Base-by-base conservation (phyloP, 2,888 invertebrate species). In the Cerceris rybyensis region DNA sequence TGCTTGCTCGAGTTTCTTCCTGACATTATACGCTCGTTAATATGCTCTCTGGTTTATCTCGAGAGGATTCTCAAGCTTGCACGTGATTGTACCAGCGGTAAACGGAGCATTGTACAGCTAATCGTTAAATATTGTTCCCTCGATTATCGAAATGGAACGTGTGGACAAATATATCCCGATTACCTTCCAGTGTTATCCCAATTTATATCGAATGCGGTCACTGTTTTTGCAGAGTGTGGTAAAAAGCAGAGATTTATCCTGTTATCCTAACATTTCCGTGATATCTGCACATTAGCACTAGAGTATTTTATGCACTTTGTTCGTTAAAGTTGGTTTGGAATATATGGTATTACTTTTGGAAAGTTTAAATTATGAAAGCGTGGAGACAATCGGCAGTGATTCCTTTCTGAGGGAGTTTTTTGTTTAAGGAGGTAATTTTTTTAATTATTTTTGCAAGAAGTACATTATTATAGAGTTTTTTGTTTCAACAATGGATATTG, bases 11-110 rank as follows among this genome's bases (percentile, higher is more conserved):
- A 9, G 52, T 67, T 81, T 80, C 73, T 80, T 75, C 69, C 65
- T 66, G 71, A 81, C 70, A 63, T 81, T 80, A 75, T 80, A 78
- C 77, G 75, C 80, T 58, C 73, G 68, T 76, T 75, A 80, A 87
- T 70, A 72, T 63, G 73, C 75, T 82, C 80, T 80, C 84, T 80
- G 73, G 76, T 77, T 77, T 69, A 65, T 75, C 75, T 76, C 59
- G 57, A 41, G 57, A 78, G 83, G 64, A 70, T 63, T 42, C 57
- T 43, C 58, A 58, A 61, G 42, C 52, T 14, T 0, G 50, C 17
- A 46, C 17, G 11, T 57, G 39, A 55, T 9, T 50, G 46, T 50
- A 39, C 50, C 13, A 28, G 13, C 28, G 9, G 6, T 16, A n/a
- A 7, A 57, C 42, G 55, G 59, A 41, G 43, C 13, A 17, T 17